Base-by-base conservation (phyloP, 2,888 invertebrate genomes). In the Tholera decimalis region DNA sequence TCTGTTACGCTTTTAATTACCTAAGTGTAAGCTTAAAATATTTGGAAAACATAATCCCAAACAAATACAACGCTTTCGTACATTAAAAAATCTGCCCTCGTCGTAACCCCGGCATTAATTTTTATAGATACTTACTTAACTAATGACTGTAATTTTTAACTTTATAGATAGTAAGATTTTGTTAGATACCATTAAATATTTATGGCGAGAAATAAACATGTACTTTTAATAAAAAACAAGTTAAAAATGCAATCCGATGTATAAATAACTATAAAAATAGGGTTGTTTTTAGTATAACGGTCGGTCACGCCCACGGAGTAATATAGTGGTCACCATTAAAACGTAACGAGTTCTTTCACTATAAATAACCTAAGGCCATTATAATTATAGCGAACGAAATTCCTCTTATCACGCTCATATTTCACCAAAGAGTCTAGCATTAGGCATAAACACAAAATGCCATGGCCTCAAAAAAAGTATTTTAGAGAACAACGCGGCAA, bases 281-380 rank as follows among this genome's bases (percentile, higher is more conserved):
- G 87, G 86, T 85, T 85, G 86, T 89, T 88, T 88, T 86, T 84
- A 83, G 78, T 84, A 81, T 81, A 81, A 85, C 84, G 82, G 79
- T 75, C 71, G 68, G 87, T 78, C 86, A 91, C 93, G 91, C 93
- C 92, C 89, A 83, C 85, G 69, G 82, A 77, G 90, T 93, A 93
- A 93, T 94, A 93, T 92, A 94, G 93, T 93, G 91, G 93, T 93
- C 89, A 93, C 89, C 92, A 93, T 93, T 92, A 92, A 93, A 91
- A 87, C 83, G 81, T 90, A 92, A 92, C 92, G 92, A 92, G 91
- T 91, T 89, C 87, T 85, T 90, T 88, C 87, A 88, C 90, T 89
- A 93, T 93, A 93, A 93, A 93, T 93, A 91, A 92, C 91, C 85
- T 71, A 81, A 83, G 83, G 84, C 90, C 85, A 91, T 93, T 91